phyloP scores from a whole-genome alignment of 2,888 invertebrate genomes.

The Bugula neritina region DNA sequence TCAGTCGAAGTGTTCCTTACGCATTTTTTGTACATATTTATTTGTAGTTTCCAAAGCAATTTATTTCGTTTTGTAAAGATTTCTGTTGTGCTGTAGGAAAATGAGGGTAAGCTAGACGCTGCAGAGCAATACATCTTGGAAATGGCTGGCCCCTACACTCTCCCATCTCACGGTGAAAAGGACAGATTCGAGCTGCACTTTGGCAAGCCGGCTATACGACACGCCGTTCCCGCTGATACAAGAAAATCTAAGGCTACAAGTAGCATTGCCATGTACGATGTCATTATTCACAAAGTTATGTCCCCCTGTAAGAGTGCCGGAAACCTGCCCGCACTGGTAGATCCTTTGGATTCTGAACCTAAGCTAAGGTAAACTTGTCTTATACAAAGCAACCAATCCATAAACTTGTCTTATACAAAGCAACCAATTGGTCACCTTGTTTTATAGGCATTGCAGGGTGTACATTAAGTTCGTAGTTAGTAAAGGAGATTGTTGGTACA shows the following conservation, averaged over 20 bases:
- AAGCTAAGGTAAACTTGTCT: too few species aligned
- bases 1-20: too few species aligned
- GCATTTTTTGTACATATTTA: too few species aligned
- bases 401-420: too few species aligned
- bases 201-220: conserved; percentile 9
- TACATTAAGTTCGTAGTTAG: too few species aligned
- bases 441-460: too few species aligned
- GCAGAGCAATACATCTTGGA: neutral
- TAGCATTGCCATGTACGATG: conserved; percentile 23
- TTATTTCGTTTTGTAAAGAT: too few species aligned
- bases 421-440: too few species aligned
- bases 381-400: too few species aligned
- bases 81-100: conserved; percentile 4
- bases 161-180: neutral
- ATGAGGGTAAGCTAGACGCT: neutral
- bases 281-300: conserved; percentile 24
- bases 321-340: neutral
- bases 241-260: neutral
- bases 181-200: conserved; percentile 18
- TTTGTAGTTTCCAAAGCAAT: too few species aligned
- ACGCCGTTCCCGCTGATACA: neutral
- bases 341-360: neutral
- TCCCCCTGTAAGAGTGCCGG: conserved; percentile 4
- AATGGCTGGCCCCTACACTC: conserved; percentile 8
- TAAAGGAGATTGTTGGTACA: too few species aligned